Evolutionary conservation across 2,113 vertebrate species (phyloP).

Genomic region (Sigmodon hispidus): DNA sequence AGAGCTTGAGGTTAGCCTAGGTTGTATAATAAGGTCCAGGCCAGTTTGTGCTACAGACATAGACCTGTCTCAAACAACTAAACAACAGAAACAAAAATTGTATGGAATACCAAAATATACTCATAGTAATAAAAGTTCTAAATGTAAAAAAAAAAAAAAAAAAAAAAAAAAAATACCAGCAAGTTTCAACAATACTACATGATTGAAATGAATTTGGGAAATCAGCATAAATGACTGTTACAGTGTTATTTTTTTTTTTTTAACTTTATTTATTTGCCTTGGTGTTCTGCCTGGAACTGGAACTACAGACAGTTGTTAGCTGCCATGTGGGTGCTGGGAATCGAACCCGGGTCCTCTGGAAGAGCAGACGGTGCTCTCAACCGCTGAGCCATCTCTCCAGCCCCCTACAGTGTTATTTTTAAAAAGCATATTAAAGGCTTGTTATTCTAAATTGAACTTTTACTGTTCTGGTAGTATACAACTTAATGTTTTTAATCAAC

Average conservation of each 20-base stretch:
- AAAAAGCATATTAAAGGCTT: neutral
- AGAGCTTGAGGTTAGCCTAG: neutral
- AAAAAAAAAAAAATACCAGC: neutral
- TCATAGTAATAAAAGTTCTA: neutral
- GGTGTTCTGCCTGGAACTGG: too few relatives aligned
- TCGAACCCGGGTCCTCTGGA: too few relatives aligned
- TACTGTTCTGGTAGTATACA: neutral
- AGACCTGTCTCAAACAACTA: neutral
- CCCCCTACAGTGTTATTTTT: neutral
- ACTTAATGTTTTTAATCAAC: slow-evolving; percentile 26
- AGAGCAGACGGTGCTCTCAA: too few relatives aligned
- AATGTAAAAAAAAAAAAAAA: neutral
- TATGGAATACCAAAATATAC: neutral
- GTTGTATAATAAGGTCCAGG: neutral
- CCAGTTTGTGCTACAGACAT: neutral
- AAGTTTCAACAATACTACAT: neutral
- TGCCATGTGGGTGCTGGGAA: too few relatives aligned
- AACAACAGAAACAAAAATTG: neutral
- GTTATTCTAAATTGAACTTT: slow-evolving; percentile 17
- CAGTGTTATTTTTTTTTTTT: neutral
- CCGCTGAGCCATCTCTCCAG: too few relatives aligned
- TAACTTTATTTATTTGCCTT: too few relatives aligned
- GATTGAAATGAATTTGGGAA: neutral
- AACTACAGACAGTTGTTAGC: too few relatives aligned
- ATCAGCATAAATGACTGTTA: neutral